Conservation (phyloP, 92 coral and sea anemone genomes). For the Phenganax stokvisi region DNA sequence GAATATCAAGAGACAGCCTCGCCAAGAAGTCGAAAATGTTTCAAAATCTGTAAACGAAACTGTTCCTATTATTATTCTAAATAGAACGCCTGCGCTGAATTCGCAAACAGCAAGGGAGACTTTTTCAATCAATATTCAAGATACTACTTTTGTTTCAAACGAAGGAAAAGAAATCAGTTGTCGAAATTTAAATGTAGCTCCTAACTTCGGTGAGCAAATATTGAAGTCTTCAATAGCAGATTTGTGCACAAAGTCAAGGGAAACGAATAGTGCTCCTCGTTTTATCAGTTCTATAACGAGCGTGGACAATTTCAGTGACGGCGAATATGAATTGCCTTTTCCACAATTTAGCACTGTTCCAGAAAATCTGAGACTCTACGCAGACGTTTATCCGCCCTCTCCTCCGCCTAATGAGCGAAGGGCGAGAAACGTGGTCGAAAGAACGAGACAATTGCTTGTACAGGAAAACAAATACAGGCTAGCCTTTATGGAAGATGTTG, state of each 20-base stretch:
- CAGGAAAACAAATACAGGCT: constrained; percentile 35
- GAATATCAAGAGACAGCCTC: neutral
- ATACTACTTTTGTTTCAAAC: neutral
- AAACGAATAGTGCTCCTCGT: neutral
- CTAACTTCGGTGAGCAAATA: neutral
- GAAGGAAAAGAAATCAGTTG: neutral
- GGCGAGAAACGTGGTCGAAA: constrained; percentile 28
- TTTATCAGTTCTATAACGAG: too few relatives aligned
- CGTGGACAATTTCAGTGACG: neutral
- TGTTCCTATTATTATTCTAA: neutral
- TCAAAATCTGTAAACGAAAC: neutral
- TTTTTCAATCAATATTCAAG: neutral
- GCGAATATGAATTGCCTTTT: neutral
- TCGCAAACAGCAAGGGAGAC: neutral
- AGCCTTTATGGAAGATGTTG: constrained; percentile 50
- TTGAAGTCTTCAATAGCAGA: neutral
- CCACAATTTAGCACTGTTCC: constrained; percentile 19
- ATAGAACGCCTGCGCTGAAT: neutral
- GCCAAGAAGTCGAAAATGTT: neutral
- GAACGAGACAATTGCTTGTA: constrained; percentile 1
- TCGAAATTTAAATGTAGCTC: neutral
- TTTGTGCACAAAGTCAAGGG: neutral
- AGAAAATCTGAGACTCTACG: constrained; percentile 6
- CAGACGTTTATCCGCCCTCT: constrained; percentile 26
- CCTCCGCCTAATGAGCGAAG: constrained; percentile 19